A percentile compares a stretch with the other conserved stretches of the same genome.
Evolutionary conservation across 2,797 vertebrate species (phyloP).

Genomic region (Arvicola amphibius): DNA sequence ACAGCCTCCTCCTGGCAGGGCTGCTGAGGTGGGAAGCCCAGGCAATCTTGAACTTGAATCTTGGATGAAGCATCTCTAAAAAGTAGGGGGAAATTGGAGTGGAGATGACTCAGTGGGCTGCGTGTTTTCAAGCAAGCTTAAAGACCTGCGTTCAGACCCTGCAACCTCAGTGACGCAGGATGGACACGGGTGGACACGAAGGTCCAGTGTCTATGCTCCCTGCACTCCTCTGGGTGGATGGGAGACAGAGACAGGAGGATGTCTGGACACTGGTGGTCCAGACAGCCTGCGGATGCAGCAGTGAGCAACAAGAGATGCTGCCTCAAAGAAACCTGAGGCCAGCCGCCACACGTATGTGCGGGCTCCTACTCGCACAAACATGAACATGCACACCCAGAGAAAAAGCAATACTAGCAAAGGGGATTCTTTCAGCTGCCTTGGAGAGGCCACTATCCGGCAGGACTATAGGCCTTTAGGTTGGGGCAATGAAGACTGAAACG

Average conservation of each 20-base stretch:
- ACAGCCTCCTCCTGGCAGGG: not conserved
- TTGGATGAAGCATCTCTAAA: not conserved
- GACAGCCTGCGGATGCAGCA: not conserved
- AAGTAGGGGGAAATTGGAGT: not conserved
- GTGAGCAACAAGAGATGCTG: not conserved
- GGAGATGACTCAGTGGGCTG: not conserved
- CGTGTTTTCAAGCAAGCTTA: not conserved
- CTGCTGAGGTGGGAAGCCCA: not conserved
- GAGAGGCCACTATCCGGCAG: not conserved
- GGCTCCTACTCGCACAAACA: not conserved
- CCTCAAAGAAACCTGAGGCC: too few relatives aligned
- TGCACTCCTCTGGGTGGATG: not conserved
- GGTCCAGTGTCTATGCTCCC: not conserved
- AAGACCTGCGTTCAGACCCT: not conserved
- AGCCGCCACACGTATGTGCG: too few relatives aligned
- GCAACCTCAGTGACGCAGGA: not conserved
- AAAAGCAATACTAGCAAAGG: not conserved
- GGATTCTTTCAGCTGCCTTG: not conserved
- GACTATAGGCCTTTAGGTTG: not conserved
- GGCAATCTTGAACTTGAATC: not conserved
- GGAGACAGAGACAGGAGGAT: not conserved
- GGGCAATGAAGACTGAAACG: fast-evolving
- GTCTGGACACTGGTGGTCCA: not conserved
- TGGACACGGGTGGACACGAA: not conserved
- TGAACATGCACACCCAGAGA: not conserved